Evolutionary conservation across 2,797 vertebrate genomes (phyloP).

Genomic region (Mormyrus proboscirostris): DNA sequence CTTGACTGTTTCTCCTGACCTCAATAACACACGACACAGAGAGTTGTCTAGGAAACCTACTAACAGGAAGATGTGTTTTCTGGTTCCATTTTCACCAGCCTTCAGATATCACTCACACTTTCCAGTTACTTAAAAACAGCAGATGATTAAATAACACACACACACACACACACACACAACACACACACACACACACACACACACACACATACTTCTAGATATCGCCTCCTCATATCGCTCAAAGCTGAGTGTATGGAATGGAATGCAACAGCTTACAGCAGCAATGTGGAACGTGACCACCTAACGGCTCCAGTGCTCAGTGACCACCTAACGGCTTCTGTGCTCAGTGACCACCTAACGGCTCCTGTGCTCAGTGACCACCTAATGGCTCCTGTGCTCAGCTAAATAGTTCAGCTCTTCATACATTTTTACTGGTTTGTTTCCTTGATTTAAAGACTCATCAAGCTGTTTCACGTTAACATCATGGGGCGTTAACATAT

Average conservation of each 20-base stretch:
- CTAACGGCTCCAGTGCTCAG: too few relatives aligned
- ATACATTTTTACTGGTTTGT: neutral
- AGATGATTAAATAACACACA: neutral
- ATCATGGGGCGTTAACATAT: neutral
- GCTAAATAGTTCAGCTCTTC: neutral
- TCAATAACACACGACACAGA: constrained; percentile 30
- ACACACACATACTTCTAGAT: neutral
- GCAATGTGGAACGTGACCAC: neutral
- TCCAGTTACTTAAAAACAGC: neutral
- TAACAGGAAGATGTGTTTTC: neutral
- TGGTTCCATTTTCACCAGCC: neutral
- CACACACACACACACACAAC: neutral
- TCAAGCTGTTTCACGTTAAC: neutral
- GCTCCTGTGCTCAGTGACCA: too few relatives aligned
- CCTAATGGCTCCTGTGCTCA: neutral
- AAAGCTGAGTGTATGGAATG: neutral
- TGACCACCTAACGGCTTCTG: too few relatives aligned
- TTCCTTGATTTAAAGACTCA: neutral
- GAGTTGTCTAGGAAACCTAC: constrained; percentile 29
- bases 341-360: too few relatives aligned
- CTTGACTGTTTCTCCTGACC: neutral
- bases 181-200: neutral
- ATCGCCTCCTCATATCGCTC: neutral
- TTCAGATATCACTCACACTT: neutral
- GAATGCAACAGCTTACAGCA: neutral